Conservation (phyloP, 2,113 vertebrate species). For the Ciconia boyciana region DNA sequence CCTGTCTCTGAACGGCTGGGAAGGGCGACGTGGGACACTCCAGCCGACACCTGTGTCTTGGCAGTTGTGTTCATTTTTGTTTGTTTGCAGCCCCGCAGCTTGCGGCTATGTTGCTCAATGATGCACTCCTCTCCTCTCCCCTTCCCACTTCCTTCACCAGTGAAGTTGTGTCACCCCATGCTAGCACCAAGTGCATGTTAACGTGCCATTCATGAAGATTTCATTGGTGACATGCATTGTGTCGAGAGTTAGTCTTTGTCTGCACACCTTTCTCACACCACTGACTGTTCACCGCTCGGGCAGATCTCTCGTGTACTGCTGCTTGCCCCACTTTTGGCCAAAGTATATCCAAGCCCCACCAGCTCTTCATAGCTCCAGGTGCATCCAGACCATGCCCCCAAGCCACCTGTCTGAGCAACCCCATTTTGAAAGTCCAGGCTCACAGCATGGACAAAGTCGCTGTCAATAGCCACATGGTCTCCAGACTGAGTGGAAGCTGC, state of each 20-base stretch:
- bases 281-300: slow-evolving; percentile 68
- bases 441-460: slow-evolving; percentile 37
- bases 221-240: slow-evolving; percentile 71
- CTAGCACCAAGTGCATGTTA: slow-evolving; percentile 61
- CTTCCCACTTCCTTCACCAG: slow-evolving; percentile 10
- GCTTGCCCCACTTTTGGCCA: neutral
- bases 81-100: slow-evolving; percentile 20
- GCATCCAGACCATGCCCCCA: neutral
- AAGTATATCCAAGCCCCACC: neutral
- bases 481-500: slow-evolving; percentile 32
- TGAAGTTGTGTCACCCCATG: slow-evolving; percentile 37
- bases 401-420: neutral
- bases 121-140: neutral
- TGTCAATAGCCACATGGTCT: slow-evolving; percentile 14
- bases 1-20: slow-evolving; percentile 23
- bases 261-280: slow-evolving; percentile 62
- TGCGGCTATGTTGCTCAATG: neutral
- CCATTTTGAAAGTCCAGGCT: neutral
- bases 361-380: slow-evolving; percentile 18
- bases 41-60: slow-evolving; percentile 17
- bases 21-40: slow-evolving; percentile 15
- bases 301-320: slow-evolving; percentile 57
- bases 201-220: slow-evolving; percentile 59
- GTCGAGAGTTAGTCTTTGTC: slow-evolving; percentile 73
- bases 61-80: slow-evolving; percentile 22